These are phyloP conservation scores for Campoletis sonorensis DNA, from an alignment of 1,140 invertebrate genomes.

Conservation along the genomic window DNA sequence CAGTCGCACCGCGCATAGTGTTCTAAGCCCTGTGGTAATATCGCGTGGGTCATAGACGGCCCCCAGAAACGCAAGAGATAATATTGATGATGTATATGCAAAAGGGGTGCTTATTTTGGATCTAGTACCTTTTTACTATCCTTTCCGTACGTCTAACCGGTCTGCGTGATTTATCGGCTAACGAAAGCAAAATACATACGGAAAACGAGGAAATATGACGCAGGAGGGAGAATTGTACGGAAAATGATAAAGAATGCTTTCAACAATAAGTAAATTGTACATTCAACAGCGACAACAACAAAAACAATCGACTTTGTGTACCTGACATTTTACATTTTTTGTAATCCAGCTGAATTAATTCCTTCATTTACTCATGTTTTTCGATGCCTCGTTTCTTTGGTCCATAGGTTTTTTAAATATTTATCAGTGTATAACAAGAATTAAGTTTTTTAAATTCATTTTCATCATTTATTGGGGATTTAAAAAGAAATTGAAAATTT, in stretches of 20 bases:
- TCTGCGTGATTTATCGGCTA: constrained; percentile 69
- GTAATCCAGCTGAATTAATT: too few species aligned
- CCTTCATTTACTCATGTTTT: too few species aligned
- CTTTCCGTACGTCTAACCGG: constrained; percentile 54
- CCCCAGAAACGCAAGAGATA: constrained; percentile 62
- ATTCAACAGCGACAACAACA: too few species aligned
- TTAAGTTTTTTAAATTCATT: too few species aligned
- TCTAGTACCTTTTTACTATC: constrained; percentile 59
- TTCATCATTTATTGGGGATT: too few species aligned
- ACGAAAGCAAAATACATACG: background rate
- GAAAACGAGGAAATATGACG: background rate
- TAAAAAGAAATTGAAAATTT: too few species aligned
- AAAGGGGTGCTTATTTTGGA: constrained; percentile 64
- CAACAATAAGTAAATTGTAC: too few species aligned
- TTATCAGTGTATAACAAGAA: too few species aligned
- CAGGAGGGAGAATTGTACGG: background rate
- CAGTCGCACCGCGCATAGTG: constrained; percentile 61
- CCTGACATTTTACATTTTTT: too few species aligned
- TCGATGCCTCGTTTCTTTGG: too few species aligned
- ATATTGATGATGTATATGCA: constrained; percentile 74
- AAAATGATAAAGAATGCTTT: background rate
- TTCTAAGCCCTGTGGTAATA: constrained; percentile 73
- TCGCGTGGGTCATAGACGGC: constrained; percentile 57
- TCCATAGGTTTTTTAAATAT: too few species aligned
- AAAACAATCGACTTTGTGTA: too few species aligned